Evolutionary conservation across 1,140 invertebrate species (phyloP).

Genomic region (Bombus affinis): DNA sequence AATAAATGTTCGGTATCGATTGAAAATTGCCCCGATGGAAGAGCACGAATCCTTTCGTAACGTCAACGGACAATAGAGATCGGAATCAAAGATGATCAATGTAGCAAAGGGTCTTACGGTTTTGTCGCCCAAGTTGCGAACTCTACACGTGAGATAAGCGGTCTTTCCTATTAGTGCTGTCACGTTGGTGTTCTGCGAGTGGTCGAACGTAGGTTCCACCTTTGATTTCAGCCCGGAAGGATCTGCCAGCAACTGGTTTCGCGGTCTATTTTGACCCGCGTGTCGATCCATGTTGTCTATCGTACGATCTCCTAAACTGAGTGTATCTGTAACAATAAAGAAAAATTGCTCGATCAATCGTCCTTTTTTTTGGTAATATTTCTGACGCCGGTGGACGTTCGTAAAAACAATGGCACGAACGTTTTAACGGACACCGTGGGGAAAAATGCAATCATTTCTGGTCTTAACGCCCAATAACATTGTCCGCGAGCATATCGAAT

Average conservation of each 20-base stretch:
- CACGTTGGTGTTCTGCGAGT: slow-evolving; percentile 89
- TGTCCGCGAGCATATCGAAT: not conserved
- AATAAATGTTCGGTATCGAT: not conserved
- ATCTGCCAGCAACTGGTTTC: slow-evolving; percentile 79
- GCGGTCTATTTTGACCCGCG: slow-evolving; percentile 73
- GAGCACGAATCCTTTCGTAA: not conserved
- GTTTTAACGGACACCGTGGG: not conserved
- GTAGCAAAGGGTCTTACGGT: slow-evolving; percentile 84
- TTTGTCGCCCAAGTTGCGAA: slow-evolving; percentile 90
- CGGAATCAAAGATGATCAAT: not conserved
- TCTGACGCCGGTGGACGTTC: not conserved
- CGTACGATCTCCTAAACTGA: slow-evolving; percentile 79
- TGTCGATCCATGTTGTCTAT: slow-evolving; percentile 77
- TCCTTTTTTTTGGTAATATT: not conserved
- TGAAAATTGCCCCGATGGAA: not conserved
- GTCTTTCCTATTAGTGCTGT: slow-evolving; percentile 91
- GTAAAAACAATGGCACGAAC: not conserved
- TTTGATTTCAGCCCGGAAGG: slow-evolving; percentile 74
- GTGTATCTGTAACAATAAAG: slow-evolving; percentile 75
- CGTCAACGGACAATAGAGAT: no score
- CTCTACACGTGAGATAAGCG: slow-evolving; percentile 90
- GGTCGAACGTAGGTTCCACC: slow-evolving; percentile 88
- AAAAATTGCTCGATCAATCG: slow-evolving; percentile 35
- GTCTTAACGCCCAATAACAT: not conserved
- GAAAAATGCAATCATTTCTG: slow-evolving; percentile 12